phyloP scores from a whole-genome alignment of 2,113 vertebrate genomes.

The Scartelaos histophorus region DNA sequence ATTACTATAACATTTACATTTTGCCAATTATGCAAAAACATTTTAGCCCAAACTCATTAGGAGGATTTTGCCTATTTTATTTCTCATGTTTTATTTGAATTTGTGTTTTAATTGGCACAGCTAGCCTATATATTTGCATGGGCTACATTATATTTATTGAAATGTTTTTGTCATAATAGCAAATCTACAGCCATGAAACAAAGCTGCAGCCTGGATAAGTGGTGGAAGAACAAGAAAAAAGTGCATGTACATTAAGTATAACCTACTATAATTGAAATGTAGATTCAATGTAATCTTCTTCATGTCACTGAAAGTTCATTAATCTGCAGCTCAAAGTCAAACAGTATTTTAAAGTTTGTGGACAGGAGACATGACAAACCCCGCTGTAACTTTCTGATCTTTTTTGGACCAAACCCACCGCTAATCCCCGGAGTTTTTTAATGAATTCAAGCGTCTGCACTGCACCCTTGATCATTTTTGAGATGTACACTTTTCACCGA shows the following conservation, averaged over 20 bases:
- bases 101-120: no score
- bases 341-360: background rate
- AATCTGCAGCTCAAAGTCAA: background rate
- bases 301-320: background rate
- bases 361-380: background rate
- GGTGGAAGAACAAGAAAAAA: background rate
- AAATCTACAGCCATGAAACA: no score
- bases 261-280: background rate
- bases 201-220: no score
- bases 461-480: conserved; percentile 13
- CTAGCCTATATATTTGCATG: no score
- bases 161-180: no score
- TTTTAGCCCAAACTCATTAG: no score
- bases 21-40: no score
- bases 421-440: conserved; percentile 14
- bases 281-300: background rate
- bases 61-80: no score
- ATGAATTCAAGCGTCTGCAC: conserved; percentile 46
- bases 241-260: background rate
- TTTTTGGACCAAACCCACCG: conserved; percentile 24
- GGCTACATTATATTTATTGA: no score
- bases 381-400: conserved; percentile 4
- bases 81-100: no score
- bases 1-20: no score
- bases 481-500: conserved; percentile 28